Evolutionary conservation across 2,888 invertebrate genomes (phyloP).

Genomic region (Therioaphis trifolii): DNA sequence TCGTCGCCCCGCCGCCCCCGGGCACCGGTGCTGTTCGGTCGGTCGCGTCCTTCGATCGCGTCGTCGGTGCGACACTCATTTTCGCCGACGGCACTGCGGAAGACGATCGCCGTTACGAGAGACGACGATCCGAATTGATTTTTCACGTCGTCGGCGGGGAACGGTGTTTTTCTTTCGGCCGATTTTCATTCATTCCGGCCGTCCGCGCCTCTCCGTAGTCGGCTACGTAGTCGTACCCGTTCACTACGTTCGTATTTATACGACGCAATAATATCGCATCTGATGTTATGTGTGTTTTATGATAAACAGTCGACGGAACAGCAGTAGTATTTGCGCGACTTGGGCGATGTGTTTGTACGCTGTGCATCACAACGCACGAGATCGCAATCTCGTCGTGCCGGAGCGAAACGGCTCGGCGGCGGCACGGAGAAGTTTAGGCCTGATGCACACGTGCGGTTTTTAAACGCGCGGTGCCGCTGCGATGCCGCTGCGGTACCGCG

Average conservation of each 20-base stretch:
- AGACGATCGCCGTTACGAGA: slow-evolving; percentile 3
- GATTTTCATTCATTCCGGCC: background rate
- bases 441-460: no score
- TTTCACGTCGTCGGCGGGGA: background rate
- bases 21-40: background rate
- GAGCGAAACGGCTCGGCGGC: background rate
- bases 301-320: background rate
- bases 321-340: background rate
- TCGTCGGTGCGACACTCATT: slow-evolving; percentile 4
- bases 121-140: slow-evolving; percentile 37
- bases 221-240: no score
- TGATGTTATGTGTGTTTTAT: background rate
- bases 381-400: background rate
- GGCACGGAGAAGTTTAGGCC: background rate
- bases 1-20: background rate
- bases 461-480: no score
- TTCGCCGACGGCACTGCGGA: slow-evolving; percentile 18
- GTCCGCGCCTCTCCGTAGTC: no score
- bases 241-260: background rate
- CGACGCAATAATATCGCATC: no score
- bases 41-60: background rate
- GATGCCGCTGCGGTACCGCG: no score
- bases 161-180: background rate
- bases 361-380: background rate
- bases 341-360: background rate